Evolutionary conservation across 2,113 vertebrate species (phyloP), one percentile per base, ranked within the genome.

Genomic region (Gulo gulo): DNA sequence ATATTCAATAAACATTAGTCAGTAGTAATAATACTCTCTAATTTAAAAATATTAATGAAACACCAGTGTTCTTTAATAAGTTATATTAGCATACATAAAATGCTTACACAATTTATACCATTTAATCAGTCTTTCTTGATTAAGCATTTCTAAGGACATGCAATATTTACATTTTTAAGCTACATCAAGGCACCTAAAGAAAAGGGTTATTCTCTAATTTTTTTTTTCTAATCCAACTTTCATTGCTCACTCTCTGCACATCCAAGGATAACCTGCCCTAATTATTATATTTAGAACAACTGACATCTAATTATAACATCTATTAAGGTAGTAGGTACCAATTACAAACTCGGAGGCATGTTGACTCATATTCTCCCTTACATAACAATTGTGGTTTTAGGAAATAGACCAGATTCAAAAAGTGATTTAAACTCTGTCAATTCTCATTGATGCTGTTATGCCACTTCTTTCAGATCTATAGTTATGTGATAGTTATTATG

Each of bases 381-480:
- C 34, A 11, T 91, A 61, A 92, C 67, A 96, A 63, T 71, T 67
- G 14, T 71, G 18, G 31, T 73, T 91, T 97, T 85, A 88, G 76
- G 81, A 91, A 95, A 91, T 57, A 95, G 34, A 93, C 83, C 63
- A 91, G 42, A 92, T 47, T 96, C 29, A 74, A 79, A 93, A 73
- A 65, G 31, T 65, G 50, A 16, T 59, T 95, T 79, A 81, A 88
- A 18, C 9, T 20, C 18, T 45, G 79, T 52, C 18, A 15, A 65
- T 96, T 89, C 42, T 86, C 73, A 69, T 0, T 31, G 39, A n/a
- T 80, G 12, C 73, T 39, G 24, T 76, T 69, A 61, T 42, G 20
- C 3, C 47, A 61, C 10, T 69, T 45, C 21, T 83, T 88, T 36
- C 34, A 79, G 59, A 52, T 91, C 92, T 67, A 55, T 63, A 95